Percentiles rank a stretch among this genome's conserved stretches.
Conservation (phyloP, 2,797 vertebrate genomes). For the Tympanoctomys barrerae region DNA sequence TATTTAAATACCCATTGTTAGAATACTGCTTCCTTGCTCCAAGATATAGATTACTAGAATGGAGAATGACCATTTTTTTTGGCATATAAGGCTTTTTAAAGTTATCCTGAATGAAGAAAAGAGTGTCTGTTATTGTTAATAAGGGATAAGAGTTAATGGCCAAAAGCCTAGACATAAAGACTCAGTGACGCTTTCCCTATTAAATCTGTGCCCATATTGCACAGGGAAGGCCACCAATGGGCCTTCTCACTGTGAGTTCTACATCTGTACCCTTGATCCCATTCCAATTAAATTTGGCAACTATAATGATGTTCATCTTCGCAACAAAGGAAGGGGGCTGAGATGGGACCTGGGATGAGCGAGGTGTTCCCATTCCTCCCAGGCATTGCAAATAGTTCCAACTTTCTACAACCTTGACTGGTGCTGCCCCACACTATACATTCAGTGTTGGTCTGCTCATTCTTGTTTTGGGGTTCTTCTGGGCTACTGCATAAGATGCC, state of each 20-base stretch:
- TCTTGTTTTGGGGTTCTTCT: conserved; percentile 74
- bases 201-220: neutral
- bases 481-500: conserved; percentile 60
- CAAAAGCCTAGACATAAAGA: neutral
- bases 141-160: neutral
- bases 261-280: neutral
- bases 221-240: neutral
- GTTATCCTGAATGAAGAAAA: conserved; percentile 24
- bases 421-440: conserved; percentile 6
- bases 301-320: neutral
- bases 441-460: conserved; percentile 5
- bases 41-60: conserved; percentile 10
- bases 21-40: neutral
- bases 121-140: neutral
- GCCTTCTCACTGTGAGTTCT: neutral
- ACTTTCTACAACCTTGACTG: neutral
- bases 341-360: neutral
- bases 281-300: neutral
- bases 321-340: conserved; percentile 22
- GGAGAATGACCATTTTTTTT: neutral
- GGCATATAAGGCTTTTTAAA: conserved; percentile 35
- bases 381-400: conserved; percentile 38
- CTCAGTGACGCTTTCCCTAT: neutral
- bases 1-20: conserved; percentile 10
- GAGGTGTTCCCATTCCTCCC: neutral